Evolutionary conservation across 2,113 vertebrate genomes (phyloP), one percentile per base, ranked within the genome.

Genomic region (Chionis minor): DNA sequence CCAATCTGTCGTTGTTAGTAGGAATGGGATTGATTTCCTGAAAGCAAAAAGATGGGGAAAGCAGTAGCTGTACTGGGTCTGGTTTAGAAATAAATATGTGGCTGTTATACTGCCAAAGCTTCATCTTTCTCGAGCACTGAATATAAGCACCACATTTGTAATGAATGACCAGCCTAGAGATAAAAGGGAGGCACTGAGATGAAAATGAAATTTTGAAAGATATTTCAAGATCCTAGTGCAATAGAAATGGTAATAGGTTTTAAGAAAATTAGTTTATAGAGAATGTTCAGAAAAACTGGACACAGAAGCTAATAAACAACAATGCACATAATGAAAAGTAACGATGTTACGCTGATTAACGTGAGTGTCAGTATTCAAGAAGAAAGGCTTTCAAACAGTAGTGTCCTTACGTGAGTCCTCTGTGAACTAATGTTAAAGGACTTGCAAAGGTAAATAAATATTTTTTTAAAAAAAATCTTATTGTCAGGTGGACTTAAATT

Each of bases 241-340:
- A 42, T 35, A 78, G 38, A 67, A 92, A 63, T 63, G 27, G 72
- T 35, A 88, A 52, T 28, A 74, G 63, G 44, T 63, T 86, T 94
- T 47, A 81, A 84, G 90, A 86, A 90, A 88, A 94, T 92, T 51
- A 40, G 69, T 93, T 94, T 96, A 83, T 54, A 56, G 69, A 47
- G 75, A 47, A 83, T 47, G 38, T 47, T 86, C 88, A 67, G 47
- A 75, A 72, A 91, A 83, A 83, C 18, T 52, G 74, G 88, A 79
- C 59, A 32, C 26, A 52, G 63, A 38, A 81, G 17, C 54, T 91
- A 92, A 92, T 92, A 78, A 95, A 62, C 26, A 70, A 33, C 93
- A 94, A 77, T 70, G 72, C 51, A 73, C 83, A 45, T 71, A 91
- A 96, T 94, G 72, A 95, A 86, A 92, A 78, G 45, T 88, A 93